Percentiles rank a stretch among this genome's conserved stretches.
Conservation (phyloP, 2,888 invertebrate species). For the Cryptophagus acutangulus region DNA sequence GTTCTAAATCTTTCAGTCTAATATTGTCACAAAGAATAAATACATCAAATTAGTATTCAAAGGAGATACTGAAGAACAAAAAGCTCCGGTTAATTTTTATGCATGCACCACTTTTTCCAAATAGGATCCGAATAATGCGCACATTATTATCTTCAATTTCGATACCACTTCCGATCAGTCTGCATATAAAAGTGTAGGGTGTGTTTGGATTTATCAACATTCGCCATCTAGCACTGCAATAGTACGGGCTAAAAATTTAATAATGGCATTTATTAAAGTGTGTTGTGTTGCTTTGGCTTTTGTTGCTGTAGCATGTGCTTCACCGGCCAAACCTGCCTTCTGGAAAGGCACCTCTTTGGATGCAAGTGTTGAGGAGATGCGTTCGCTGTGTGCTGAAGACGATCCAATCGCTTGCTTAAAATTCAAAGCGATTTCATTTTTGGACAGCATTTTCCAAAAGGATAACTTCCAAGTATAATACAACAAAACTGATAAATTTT, state of each 20-base stretch:
- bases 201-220: conserved; percentile 22
- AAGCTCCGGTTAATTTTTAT: conserved; percentile 27
- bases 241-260: no score
- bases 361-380: conserved; percentile 64
- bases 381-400: conserved; percentile 67
- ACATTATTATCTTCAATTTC: conserved; percentile 2
- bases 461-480: conserved; percentile 72
- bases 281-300: conserved; percentile 45
- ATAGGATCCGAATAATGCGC: conserved; percentile 13
- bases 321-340: conserved; percentile 62
- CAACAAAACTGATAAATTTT: conserved; percentile 1
- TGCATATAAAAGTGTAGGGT: conserved; percentile 34
- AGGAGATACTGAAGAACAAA: conserved; percentile 15
- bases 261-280: conserved; percentile 29
- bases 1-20: no score
- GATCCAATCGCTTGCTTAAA: conserved; percentile 79
- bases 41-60: background rate
- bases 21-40: no score
- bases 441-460: conserved; percentile 71
- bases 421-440: conserved; percentile 65
- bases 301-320: conserved; percentile 51
- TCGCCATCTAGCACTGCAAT: background rate
- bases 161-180: conserved; percentile 23
- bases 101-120: conserved; percentile 16
- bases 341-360: conserved; percentile 71